Evolutionary conservation across 1,140 invertebrate species (phyloP).

Genomic region (Lysiphlebus fabarum): DNA sequence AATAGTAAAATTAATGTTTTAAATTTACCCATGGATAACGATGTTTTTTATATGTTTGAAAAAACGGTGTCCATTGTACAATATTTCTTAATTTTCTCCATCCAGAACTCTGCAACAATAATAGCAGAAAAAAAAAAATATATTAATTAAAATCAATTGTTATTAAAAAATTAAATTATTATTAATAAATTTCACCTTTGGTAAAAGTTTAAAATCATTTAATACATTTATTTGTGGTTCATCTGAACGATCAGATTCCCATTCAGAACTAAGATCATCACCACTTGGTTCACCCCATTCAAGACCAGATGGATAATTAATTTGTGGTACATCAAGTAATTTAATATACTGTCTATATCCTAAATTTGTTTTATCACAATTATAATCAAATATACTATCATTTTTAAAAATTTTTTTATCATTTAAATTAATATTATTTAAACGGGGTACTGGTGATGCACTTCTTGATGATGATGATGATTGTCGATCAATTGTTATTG

Average conservation of each 20-base stretch:
- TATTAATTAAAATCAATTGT: conserved; percentile 1
- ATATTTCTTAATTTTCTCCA: conserved; percentile 91
- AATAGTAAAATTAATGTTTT: not conserved
- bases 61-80: conserved; percentile 93
- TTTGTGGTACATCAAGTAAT: conserved; percentile 68
- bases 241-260: conserved; percentile 74
- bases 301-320: conserved; percentile 46
- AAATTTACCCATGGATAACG: conserved; percentile 81
- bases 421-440: not conserved
- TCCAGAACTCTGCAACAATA: conserved; percentile 76
- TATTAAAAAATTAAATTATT: not conserved
- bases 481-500: conserved; percentile 30
- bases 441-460: conserved; percentile 35
- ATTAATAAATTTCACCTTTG: conserved; percentile 38
- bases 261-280: conserved; percentile 85
- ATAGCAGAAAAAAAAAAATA: conserved; percentile 10
- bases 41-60: conserved; percentile 94
- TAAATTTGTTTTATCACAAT: conserved; percentile 40
- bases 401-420: not conserved
- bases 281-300: conserved; percentile 83
- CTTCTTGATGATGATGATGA: conserved; percentile 44
- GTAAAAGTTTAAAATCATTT: conserved; percentile 27
- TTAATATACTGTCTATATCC: conserved; percentile 79
- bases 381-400: not conserved
- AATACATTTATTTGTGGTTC: conserved; percentile 24